phyloP scores from a whole-genome alignment of 2,888 invertebrate genomes.

The Muschampia plurimacula region DNA sequence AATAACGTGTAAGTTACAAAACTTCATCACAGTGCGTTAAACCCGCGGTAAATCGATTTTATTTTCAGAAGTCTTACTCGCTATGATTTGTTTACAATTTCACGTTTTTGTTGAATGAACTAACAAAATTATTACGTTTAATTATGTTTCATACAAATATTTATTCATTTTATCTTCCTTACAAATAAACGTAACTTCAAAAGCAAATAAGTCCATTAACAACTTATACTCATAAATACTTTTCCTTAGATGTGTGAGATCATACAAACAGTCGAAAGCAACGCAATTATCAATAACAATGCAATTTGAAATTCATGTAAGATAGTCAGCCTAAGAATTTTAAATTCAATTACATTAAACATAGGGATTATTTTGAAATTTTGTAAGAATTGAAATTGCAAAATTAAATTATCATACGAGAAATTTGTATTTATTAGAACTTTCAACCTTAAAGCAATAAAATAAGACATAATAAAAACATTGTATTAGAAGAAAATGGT shows the following conservation, averaged over 20 bases:
- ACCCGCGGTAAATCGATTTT: background rate
- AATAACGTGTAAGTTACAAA: background rate
- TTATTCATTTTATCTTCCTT: conserved; percentile 2
- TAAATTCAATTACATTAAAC: conserved; percentile 32
- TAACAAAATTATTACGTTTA: background rate
- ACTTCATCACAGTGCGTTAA: background rate
- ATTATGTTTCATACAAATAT: conserved; percentile 5
- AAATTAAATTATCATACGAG: background rate
- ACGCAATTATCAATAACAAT: conserved; percentile 31
- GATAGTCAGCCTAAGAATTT: background rate
- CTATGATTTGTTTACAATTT: background rate
- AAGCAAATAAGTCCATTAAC: conserved; percentile 33
- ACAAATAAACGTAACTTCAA: conserved; percentile 20
- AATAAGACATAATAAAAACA: conserved; percentile 11
- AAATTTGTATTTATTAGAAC: conserved; percentile 3
- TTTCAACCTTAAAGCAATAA: conserved; percentile 25
- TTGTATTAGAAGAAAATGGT: too few species aligned
- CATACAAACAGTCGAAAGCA: conserved; percentile 31
- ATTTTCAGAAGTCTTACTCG: background rate
- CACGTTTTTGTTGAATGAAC: background rate
- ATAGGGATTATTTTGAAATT: conserved; percentile 34
- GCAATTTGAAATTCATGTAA: conserved; percentile 22
- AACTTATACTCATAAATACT: conserved; percentile 33
- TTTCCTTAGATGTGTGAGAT: conserved; percentile 27
- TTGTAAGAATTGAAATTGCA: conserved; percentile 18